These are phyloP conservation scores for Drosophila nigritarsus DNA, from an alignment of 2,888 invertebrate species.

Conservation along the genomic window DNA sequence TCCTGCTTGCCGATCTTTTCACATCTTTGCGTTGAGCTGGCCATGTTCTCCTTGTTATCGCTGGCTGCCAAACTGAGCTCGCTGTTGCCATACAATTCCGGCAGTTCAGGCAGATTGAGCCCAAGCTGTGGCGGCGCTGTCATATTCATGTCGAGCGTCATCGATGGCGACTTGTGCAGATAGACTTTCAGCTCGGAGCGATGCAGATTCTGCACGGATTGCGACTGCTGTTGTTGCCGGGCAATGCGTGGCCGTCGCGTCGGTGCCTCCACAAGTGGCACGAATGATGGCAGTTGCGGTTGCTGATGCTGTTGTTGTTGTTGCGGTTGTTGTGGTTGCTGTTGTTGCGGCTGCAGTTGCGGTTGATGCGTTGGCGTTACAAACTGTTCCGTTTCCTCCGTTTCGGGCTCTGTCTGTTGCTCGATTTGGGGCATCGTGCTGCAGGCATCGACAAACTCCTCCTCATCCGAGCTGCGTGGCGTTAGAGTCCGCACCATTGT, in stretches of 20 bases:
- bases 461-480: conserved; percentile 83
- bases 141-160: conserved; percentile 72
- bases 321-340: no score
- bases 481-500: conserved; percentile 61
- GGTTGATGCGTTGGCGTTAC: conserved; percentile 50
- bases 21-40: not conserved
- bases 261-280: conserved; percentile 33
- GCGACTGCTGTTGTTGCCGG: conserved; percentile 77
- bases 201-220: conserved; percentile 83
- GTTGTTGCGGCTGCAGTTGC: conserved; percentile 14
- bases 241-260: conserved; percentile 43
- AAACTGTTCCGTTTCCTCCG: conserved; percentile 33
- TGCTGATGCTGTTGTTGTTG: not conserved
- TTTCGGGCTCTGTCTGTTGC: conserved; percentile 25
- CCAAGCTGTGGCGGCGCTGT: conserved; percentile 70
- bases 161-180: conserved; percentile 82
- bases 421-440: conserved; percentile 67
- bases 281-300: not conserved
- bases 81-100: conserved; percentile 74
- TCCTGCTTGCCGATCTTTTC: not conserved
- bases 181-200: conserved; percentile 82
- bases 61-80: conserved; percentile 66
- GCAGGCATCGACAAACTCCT: conserved; percentile 83
- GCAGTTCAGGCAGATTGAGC: conserved; percentile 72
- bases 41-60: conserved; percentile 79